Conservation (phyloP, 2,113 vertebrate genomes). For the Eulacestoma nigropectus region DNA sequence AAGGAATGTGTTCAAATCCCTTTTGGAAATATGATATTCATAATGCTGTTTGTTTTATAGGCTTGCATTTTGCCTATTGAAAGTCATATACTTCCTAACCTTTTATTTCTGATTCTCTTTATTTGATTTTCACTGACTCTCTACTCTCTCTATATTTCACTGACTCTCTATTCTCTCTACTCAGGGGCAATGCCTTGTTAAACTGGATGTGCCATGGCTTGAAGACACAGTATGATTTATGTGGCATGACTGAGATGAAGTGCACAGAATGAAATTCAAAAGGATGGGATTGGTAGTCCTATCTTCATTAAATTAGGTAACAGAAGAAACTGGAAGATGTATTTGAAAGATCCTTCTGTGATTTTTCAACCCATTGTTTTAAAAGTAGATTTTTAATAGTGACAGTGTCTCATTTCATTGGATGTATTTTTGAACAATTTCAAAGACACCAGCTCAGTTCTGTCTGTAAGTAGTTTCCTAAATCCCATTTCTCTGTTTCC, state of each 20-base stretch:
- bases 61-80: background rate
- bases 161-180: background rate
- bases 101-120: background rate
- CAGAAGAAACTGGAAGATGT: background rate
- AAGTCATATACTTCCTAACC: background rate
- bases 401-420: background rate
- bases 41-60: background rate
- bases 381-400: background rate
- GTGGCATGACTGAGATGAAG: slow-evolving; percentile 76
- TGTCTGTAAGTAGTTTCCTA: background rate
- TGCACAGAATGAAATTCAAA: slow-evolving; percentile 66
- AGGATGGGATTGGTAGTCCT: slow-evolving; percentile 55
- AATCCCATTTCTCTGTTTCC: background rate
- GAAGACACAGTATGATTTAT: slow-evolving; percentile 69
- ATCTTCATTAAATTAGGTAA: slow-evolving; percentile 59
- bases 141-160: too few relatives aligned
- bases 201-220: slow-evolving; percentile 73
- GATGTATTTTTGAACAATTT: background rate
- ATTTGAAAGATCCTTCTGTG: background rate
- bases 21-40: background rate
- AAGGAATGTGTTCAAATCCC: background rate
- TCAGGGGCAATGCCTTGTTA: slow-evolving; percentile 61
- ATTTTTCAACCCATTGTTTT: background rate
- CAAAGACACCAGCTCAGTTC: background rate
- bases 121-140: background rate